phyloP scores from a whole-genome alignment of 2,888 invertebrate species.

The Coremacera marginata region DNA sequence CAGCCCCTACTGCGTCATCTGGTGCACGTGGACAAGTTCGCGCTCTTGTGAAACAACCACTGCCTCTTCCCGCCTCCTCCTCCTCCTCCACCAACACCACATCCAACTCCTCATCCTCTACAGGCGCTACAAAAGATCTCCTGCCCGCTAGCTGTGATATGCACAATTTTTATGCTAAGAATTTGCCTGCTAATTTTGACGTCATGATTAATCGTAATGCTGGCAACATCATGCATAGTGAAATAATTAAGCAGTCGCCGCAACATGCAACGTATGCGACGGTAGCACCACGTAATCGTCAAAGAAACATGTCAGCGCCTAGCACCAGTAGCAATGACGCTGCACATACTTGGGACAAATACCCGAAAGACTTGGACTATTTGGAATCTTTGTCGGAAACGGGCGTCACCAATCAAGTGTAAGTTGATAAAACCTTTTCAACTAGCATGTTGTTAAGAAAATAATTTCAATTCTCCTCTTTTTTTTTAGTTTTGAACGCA shows the following conservation, averaged over 20 bases:
- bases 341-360: constrained; percentile 54
- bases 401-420: constrained; percentile 69
- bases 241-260: constrained; percentile 17
- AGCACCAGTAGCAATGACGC: constrained; percentile 33
- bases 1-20: constrained; percentile 44
- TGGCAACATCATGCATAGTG: constrained; percentile 44
- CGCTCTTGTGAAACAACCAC: constrained; percentile 53
- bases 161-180: constrained; percentile 59
- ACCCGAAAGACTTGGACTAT: constrained; percentile 64
- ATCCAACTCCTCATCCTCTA: constrained; percentile 37
- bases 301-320: constrained; percentile 27
- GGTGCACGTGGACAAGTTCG: constrained; percentile 40
- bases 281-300: constrained; percentile 22
- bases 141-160: constrained; percentile 61
- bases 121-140: constrained; percentile 54
- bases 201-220: constrained; percentile 47
- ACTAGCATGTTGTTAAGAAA: constrained; percentile 13
- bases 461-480: constrained; percentile 18
- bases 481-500: constrained; percentile 62
- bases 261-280: constrained; percentile 14
- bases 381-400: constrained; percentile 66
- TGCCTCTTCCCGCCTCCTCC: constrained; percentile 48
- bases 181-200: constrained; percentile 43
- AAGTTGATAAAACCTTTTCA: constrained; percentile 46
- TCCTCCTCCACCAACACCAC: constrained; percentile 43